These are phyloP conservation scores for Columba livia DNA, from an alignment of 2,113 vertebrate species.

Conservation along the genomic window DNA sequence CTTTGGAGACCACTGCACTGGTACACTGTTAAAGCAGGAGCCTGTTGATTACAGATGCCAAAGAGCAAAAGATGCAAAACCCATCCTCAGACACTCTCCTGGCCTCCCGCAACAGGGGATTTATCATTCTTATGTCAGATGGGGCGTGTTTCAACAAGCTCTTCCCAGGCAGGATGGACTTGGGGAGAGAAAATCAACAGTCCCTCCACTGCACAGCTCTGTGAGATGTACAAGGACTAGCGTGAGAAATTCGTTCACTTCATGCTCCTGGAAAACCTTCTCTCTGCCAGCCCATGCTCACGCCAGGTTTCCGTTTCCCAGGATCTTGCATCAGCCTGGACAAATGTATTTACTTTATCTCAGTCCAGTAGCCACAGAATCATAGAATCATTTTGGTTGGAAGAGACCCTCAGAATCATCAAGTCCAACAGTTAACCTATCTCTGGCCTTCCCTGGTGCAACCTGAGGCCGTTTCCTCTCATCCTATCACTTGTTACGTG, in stretches of 20 bases:
- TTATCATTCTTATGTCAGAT: background rate
- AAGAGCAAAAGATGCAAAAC: too few species aligned
- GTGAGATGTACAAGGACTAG: too few species aligned
- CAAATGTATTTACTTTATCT: background rate
- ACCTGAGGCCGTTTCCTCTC: too few species aligned
- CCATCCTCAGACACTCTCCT: background rate
- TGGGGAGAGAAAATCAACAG: conserved; percentile 71
- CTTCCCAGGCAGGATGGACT: conserved; percentile 66
- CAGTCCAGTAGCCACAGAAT: background rate
- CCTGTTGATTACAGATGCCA: too few species aligned
- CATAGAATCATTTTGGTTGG: too few species aligned
- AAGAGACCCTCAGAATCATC: too few species aligned
- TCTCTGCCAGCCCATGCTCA: background rate
- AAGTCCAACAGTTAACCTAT: too few species aligned
- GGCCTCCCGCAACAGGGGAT: background rate
- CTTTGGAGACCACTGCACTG: too few species aligned
- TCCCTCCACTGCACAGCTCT: background rate
- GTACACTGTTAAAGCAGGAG: too few species aligned
- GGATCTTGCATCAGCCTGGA: background rate
- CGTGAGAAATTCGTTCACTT: background rate
- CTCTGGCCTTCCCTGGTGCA: too few species aligned
- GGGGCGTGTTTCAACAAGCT: conserved; percentile 13
- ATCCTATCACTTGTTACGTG: too few species aligned
- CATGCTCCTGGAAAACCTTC: background rate
- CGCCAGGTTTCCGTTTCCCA: background rate